A percentile compares a stretch with the other conserved stretches of the same genome.
phyloP scores from a whole-genome alignment of 2,113 vertebrate species.

The Lycocorax pyrrhopterus region DNA sequence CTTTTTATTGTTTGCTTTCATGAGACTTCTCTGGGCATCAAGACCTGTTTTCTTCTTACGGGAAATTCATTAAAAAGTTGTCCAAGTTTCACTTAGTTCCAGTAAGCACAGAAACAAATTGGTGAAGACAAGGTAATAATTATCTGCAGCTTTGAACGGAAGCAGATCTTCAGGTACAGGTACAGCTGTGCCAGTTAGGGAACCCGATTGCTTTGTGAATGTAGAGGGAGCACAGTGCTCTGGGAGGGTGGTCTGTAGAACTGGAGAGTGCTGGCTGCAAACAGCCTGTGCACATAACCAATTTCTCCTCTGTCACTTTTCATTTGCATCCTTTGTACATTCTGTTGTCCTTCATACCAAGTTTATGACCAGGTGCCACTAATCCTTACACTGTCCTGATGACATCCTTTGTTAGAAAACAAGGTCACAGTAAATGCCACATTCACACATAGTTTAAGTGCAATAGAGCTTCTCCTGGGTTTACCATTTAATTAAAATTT shows the following conservation, averaged over 20 bases:
- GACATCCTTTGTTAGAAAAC: not conserved
- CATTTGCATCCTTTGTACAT: not conserved
- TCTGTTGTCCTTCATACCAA: not conserved
- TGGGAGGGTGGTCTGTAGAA: not conserved
- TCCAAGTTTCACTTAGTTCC: not conserved
- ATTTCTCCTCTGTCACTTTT: rapidly evolving
- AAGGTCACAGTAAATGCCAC: not conserved
- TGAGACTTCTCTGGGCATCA: not conserved
- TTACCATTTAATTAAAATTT: not conserved
- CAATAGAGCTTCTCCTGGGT: not conserved
- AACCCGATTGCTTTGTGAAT: rapidly evolving
- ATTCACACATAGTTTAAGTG: not conserved
- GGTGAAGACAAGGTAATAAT: not conserved
- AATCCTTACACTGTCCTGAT: not conserved
- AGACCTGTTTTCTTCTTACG: not conserved
- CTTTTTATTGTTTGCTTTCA: not conserved
- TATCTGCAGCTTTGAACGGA: not conserved
- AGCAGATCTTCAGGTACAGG: not conserved
- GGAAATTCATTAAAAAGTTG: not conserved
- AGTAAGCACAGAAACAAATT: not conserved
- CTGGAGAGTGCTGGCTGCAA: not conserved
- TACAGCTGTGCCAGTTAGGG: not conserved
- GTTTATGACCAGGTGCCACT: not conserved
- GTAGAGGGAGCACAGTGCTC: not conserved
- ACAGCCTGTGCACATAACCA: not conserved